phyloP scores from a whole-genome alignment of 2,113 vertebrate species.

The Puffinus mauretanicus region DNA sequence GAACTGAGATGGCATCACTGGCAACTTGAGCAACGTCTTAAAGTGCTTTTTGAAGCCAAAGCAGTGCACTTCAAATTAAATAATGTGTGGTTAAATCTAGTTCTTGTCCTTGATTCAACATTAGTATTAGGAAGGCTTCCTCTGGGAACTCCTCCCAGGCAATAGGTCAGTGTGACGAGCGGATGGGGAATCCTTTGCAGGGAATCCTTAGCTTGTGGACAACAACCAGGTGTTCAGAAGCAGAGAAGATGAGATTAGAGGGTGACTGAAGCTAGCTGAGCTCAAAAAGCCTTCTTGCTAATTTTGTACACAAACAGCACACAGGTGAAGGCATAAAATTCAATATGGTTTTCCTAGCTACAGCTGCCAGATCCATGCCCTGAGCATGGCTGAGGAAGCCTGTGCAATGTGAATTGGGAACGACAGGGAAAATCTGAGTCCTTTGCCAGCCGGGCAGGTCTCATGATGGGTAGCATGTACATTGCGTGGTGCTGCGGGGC shows the following conservation, averaged over 20 bases:
- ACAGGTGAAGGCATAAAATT: background rate
- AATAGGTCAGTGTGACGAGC: background rate
- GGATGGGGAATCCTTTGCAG: background rate
- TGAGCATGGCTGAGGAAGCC: background rate
- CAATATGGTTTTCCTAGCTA: background rate
- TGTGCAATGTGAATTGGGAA: background rate
- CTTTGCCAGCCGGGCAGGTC: background rate
- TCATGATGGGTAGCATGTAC: fast-evolving
- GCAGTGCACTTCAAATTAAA: background rate
- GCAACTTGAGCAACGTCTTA: background rate
- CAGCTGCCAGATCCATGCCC: background rate
- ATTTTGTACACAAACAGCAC: background rate
- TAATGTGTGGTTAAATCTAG: background rate
- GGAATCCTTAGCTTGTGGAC: background rate
- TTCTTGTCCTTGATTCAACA: background rate
- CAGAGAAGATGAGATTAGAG: background rate
- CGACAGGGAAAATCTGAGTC: background rate
- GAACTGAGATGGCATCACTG: background rate
- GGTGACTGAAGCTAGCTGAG: fast-evolving
- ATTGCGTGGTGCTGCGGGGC: fast-evolving
- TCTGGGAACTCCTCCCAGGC: background rate
- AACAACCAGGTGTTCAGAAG: background rate
- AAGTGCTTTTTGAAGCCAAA: background rate
- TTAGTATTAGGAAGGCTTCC: background rate
- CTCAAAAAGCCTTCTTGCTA: background rate